Percentiles rank a stretch among this genome's conserved stretches.
phyloP scores from a whole-genome alignment of 2,113 vertebrate species.

The Setophaga petechia region DNA sequence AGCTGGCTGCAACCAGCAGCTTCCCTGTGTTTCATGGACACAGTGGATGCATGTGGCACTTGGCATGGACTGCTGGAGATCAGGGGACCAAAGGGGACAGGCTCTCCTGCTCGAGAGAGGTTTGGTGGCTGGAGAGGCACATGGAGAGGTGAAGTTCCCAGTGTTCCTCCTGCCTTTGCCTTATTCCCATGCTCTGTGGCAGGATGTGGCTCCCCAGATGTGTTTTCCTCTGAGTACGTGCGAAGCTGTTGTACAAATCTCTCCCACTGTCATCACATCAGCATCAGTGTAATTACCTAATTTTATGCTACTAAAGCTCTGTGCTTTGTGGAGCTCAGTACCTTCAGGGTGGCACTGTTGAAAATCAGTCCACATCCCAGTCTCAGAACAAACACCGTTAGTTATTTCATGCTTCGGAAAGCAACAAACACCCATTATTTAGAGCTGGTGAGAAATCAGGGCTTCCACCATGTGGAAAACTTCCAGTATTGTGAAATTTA shows the following conservation, averaged over 20 bases:
- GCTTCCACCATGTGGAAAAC: slow-evolving; percentile 14
- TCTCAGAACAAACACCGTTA: slow-evolving; percentile 1
- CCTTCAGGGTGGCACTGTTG: slow-evolving; percentile 53
- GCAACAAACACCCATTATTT: slow-evolving; percentile 62
- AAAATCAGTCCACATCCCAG: slow-evolving; percentile 47
- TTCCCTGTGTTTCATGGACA: neutral
- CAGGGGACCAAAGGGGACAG: neutral
- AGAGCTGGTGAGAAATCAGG: neutral
- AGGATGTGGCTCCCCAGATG: neutral
- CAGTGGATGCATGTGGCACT: rapidly evolving
- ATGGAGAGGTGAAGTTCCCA: neutral
- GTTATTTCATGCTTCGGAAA: slow-evolving; percentile 55
- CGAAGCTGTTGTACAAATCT: neutral
- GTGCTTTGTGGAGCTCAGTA: slow-evolving; percentile 5
- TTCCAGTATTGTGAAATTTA: neutral
- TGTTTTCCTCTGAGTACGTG: neutral
- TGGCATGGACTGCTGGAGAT: neutral
- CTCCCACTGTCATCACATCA: neutral
- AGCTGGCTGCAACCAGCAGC: neutral
- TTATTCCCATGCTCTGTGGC: rapidly evolving
- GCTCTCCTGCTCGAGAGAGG: rapidly evolving
- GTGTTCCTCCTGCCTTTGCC: neutral
- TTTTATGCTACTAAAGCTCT: slow-evolving; percentile 25
- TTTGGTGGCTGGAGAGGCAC: neutral
- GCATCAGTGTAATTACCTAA: neutral